Base-by-base conservation (phyloP, 2,888 invertebrate genomes). In the Phaedon cochleariae region DNA sequence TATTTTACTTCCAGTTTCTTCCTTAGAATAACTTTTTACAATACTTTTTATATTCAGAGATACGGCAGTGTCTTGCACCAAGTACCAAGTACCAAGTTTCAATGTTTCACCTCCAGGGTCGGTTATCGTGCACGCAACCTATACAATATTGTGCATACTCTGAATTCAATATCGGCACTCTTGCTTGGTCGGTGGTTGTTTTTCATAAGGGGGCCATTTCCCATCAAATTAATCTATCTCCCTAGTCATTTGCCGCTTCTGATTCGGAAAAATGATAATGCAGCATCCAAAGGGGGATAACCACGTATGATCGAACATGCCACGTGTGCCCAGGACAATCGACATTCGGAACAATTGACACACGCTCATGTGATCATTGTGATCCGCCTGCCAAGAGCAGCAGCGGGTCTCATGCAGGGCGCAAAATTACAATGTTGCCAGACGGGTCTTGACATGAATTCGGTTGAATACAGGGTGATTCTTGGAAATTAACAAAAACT, bases 231-330 rank as follows among this genome's bases (percentile, higher is more conserved):
- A 41, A 41, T 41, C 41, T 15, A 41, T 41, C 41, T 41, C 41
- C 41, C 41, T 41, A 21, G 4, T 64, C 26, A 55, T 64, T 60
- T 48, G 55, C 31, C 37, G 65, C 60, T 61, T 45, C 45, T 45
- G 57, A 45, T 45, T 15, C 18, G 37, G 41, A 57, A 65, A 65
- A 64, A 54, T 51, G 64, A 54, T 57, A 57, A 57, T 64, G 54
- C 64, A 61, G 26, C 57, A 48, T 45, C 51, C 21, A 46, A 57
- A 45, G 60, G 57, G 46, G 49, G 55, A 55, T 31, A 57, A 57
- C 41, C 41, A 41, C 41, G 57, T 57, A 61, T 65, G 65, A 65
- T 65, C 61, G 57, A 65, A 57, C 61, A 60, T 55, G 64, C 52
- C 65, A 65, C 65, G 65, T 65, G 65, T 26, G 15, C 57, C 26